phyloP scores from a whole-genome alignment of 1,140 invertebrate genomes.

The Thaumetopoea pityocampa region DNA sequence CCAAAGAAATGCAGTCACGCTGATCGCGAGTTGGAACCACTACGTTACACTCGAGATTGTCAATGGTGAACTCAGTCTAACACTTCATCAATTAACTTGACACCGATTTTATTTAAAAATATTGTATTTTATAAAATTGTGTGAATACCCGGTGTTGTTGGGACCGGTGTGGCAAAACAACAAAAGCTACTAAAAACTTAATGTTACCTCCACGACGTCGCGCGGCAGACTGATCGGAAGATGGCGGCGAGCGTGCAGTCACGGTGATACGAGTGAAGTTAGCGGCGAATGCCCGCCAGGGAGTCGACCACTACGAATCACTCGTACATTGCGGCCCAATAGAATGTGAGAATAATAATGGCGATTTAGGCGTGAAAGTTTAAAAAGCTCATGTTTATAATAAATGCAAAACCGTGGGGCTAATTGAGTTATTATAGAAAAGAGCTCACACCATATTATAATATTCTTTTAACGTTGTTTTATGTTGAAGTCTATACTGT shows the following conservation, averaged over 20 bases:
- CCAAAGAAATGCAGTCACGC: slow-evolving; percentile 56
- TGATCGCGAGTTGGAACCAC: slow-evolving; percentile 55
- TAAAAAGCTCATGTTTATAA: slow-evolving; percentile 22
- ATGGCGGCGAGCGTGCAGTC: slow-evolving; percentile 42
- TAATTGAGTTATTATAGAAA: too few relatives aligned
- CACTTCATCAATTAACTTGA: slow-evolving; percentile 51
- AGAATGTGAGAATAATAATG: slow-evolving; percentile 13
- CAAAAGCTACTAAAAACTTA: slow-evolving; percentile 22
- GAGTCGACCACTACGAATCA: slow-evolving; percentile 37
- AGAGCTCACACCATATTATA: too few relatives aligned
- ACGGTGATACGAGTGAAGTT: slow-evolving; percentile 46
- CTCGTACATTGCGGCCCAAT: slow-evolving; percentile 32
- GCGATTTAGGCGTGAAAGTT: slow-evolving; percentile 57
- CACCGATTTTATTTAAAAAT: slow-evolving; percentile 42
- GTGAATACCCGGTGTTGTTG: slow-evolving; percentile 31
- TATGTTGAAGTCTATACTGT: too few relatives aligned
- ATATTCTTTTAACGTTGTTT: too few relatives aligned
- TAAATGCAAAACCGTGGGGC: too few relatives aligned
- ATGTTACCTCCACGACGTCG: slow-evolving; percentile 47
- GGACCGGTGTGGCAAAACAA: slow-evolving; percentile 29
- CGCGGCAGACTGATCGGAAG: slow-evolving; percentile 62
- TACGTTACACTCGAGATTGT: slow-evolving; percentile 32
- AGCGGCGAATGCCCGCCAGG: slow-evolving; percentile 40
- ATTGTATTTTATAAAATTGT: slow-evolving; percentile 24
- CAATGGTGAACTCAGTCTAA: slow-evolving; percentile 17